Percentiles rank a stretch among this genome's conserved stretches.
Conservation (phyloP, 1,140 invertebrate genomes). For the Parapsyche elsis region DNA sequence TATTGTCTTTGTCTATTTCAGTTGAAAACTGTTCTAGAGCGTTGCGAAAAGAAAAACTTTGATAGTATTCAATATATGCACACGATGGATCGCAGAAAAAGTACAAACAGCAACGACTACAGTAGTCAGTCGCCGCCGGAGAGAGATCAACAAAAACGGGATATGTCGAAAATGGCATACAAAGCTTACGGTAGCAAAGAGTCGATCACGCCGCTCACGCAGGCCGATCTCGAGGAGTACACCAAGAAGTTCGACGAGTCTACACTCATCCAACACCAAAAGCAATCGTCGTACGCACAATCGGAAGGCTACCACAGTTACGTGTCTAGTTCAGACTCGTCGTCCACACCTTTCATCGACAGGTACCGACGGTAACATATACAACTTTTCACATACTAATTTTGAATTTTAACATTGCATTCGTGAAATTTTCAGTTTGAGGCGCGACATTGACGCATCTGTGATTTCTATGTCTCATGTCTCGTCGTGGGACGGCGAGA, state of each 20-base stretch:
- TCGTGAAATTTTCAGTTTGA: constrained; percentile 48
- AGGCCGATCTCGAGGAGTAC: constrained; percentile 79
- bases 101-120: constrained; percentile 77
- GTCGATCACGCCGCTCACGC: constrained; percentile 63
- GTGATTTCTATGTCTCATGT: constrained; percentile 32
- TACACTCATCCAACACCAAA: constrained; percentile 70
- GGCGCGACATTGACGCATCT: constrained; percentile 50
- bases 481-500: constrained; percentile 70
- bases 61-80: constrained; percentile 71
- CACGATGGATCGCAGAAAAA: constrained; percentile 70
- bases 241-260: constrained; percentile 72
- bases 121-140: constrained; percentile 79
- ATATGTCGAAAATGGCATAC: constrained; percentile 43
- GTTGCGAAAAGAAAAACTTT: constrained; percentile 76
- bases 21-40: constrained; percentile 80
- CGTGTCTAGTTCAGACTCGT: constrained; percentile 82
- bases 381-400: too few relatives aligned
- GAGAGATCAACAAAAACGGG: constrained; percentile 61
- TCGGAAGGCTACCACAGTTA: constrained; percentile 86
- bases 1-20: constrained; percentile 58
- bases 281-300: constrained; percentile 82
- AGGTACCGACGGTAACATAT: too few relatives aligned
- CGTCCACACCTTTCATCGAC: constrained; percentile 83
- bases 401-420: neutral
- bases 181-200: constrained; percentile 34